Evolutionary conservation across 1,140 invertebrate species (phyloP).

Genomic region (Cydia strobilella): DNA sequence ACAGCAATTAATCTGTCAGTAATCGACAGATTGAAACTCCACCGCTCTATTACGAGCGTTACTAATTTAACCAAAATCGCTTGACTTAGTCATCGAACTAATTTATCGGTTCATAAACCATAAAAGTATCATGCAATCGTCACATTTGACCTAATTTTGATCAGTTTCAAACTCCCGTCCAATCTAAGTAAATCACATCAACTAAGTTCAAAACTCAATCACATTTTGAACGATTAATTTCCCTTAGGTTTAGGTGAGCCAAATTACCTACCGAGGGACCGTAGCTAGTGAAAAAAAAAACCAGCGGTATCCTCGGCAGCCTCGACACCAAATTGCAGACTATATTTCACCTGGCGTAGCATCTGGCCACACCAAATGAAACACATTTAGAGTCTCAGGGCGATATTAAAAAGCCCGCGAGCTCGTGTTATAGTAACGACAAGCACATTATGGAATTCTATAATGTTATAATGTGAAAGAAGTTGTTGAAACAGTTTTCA

Average conservation of each 20-base stretch:
- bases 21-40: too few species aligned
- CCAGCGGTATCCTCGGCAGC: constrained; percentile 31
- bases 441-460: background rate
- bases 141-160: background rate
- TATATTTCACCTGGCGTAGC: constrained; percentile 54
- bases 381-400: constrained; percentile 46
- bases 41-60: too few species aligned
- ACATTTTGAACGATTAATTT: constrained; percentile 13
- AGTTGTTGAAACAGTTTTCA: too few species aligned
- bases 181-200: background rate
- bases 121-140: too few species aligned
- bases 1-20: too few species aligned
- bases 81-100: too few species aligned
- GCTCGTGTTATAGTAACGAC: constrained; percentile 37
- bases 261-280: constrained; percentile 34
- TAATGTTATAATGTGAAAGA: background rate
- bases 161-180: background rate
- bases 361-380: constrained; percentile 55
- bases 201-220: constrained; percentile 26
- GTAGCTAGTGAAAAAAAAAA: constrained; percentile 42
- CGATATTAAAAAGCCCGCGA: constrained; percentile 49
- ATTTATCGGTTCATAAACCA: too few species aligned
- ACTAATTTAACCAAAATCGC: too few species aligned
- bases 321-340: constrained; percentile 47
- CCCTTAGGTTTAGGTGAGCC: constrained; percentile 20